A percentile compares a stretch with the other conserved stretches of the same genome.
These are phyloP conservation scores for Phalacrocorax aristotelis DNA, from an alignment of 2,113 vertebrate genomes.

Conservation along the genomic window DNA sequence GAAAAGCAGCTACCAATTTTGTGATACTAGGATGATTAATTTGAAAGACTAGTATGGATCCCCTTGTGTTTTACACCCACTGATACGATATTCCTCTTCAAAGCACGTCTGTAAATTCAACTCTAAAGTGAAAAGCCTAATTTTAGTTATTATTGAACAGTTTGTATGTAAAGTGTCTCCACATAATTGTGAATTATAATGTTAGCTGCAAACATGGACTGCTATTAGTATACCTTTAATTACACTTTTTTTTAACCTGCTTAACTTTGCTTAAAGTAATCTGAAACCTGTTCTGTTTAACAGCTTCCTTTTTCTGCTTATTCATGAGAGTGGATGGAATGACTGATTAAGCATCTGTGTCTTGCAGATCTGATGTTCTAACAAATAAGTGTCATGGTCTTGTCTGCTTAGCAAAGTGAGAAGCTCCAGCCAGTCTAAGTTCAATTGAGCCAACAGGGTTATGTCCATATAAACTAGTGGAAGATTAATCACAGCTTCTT, in stretches of 20 bases:
- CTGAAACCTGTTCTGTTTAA: not conserved
- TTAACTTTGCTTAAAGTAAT: not conserved
- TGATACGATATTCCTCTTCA: not conserved
- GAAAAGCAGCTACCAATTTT: not conserved
- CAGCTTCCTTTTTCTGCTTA: not conserved
- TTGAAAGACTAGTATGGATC: not conserved
- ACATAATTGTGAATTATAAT: not conserved
- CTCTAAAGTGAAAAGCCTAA: not conserved
- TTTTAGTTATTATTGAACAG: not conserved
- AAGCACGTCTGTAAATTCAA: not conserved
- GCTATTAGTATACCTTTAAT: not conserved
- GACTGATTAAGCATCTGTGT: not conserved
- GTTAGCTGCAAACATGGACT: not conserved
- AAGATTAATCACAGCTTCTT: not conserved
- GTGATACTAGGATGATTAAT: not conserved
- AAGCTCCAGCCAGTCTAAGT: not conserved
- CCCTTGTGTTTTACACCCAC: not conserved
- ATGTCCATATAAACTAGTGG: not conserved
- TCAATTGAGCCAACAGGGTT: not conserved
- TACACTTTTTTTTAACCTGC: not conserved
- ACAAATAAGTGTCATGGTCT: not conserved
- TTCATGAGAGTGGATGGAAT: not conserved
- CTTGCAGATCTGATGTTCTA: not conserved
- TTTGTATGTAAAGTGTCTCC: not conserved
- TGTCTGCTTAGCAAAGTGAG: not conserved